A percentile compares a stretch with the other conserved stretches of the same genome.
phyloP scores from a whole-genome alignment of 2,797 vertebrate genomes.

The Babyrousa celebensis region DNA sequence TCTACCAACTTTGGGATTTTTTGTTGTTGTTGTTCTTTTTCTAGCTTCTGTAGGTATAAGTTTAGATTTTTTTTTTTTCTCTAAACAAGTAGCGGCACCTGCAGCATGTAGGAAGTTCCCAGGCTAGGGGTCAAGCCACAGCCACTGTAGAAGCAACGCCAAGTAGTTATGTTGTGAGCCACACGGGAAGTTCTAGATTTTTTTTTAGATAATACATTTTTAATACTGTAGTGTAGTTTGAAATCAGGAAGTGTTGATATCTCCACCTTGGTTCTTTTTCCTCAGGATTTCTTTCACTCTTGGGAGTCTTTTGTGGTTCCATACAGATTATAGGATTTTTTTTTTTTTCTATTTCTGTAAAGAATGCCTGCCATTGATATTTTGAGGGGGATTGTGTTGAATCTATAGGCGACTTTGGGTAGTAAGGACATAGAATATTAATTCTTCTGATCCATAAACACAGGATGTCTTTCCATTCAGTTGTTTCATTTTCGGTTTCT shows the following conservation, averaged over 20 bases:
- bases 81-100: too few relatives aligned
- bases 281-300: not conserved
- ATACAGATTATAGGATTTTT: not conserved
- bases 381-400: not conserved
- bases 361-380: not conserved
- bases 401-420: not conserved
- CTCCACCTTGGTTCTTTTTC: not conserved
- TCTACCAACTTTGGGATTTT: too few relatives aligned
- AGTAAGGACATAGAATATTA: not conserved
- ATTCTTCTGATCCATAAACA: not conserved
- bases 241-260: not conserved
- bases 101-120: too few relatives aligned
- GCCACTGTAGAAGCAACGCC: too few relatives aligned
- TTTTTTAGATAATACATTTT: not conserved
- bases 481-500: not conserved
- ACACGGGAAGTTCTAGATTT: too few relatives aligned
- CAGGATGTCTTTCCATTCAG: not conserved
- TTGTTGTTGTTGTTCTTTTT: too few relatives aligned
- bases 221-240: not conserved
- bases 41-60: too few relatives aligned
- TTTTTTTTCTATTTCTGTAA: not conserved
- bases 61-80: too few relatives aligned
- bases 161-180: too few relatives aligned
- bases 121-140: too few relatives aligned
- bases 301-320: not conserved